Evolutionary conservation across 2,888 invertebrate species (phyloP).

Genomic region (Isoperla grammatica): DNA sequence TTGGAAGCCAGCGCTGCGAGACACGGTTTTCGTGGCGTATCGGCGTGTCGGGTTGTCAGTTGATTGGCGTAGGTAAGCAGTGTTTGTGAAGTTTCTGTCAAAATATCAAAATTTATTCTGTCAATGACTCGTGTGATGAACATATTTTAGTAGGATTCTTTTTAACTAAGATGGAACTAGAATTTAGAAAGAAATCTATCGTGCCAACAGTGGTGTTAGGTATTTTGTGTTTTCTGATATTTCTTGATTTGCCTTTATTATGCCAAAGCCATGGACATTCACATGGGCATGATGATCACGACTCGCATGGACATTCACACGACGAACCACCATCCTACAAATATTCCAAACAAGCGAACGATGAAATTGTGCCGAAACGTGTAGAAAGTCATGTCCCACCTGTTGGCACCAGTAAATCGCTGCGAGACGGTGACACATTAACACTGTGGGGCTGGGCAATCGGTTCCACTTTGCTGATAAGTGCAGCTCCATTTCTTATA

Average conservation of each 20-base stretch:
- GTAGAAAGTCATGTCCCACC: conserved; percentile 31
- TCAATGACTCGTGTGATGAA: too few relatives aligned
- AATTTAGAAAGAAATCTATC: conserved; percentile 38
- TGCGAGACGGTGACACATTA: conserved; percentile 17
- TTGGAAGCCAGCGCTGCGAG: too few relatives aligned
- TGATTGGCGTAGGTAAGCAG: too few relatives aligned
- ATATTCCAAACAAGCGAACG: conserved; percentile 71
- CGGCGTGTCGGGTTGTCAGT: too few relatives aligned
- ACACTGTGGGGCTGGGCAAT: conserved; percentile 74
- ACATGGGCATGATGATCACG: conserved; percentile 44
- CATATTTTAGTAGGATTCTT: too few relatives aligned
- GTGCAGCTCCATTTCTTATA: conserved; percentile 84
- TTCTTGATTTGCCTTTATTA: conserved; percentile 41
- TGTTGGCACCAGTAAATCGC: conserved; percentile 21
- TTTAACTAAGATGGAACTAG: neutral
- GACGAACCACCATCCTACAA: conserved; percentile 71
- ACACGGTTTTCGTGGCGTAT: too few relatives aligned
- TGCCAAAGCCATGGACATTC: conserved; percentile 38
- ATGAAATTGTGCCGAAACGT: neutral
- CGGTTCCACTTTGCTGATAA: conserved; percentile 60
- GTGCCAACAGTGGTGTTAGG: conserved; percentile 38
- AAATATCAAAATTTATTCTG: too few relatives aligned
- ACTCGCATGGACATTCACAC: conserved; percentile 37
- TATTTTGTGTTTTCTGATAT: conserved; percentile 37
- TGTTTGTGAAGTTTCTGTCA: too few relatives aligned